Conservation (phyloP, 2,888 invertebrate genomes). For the Bursaphelenchus okinawaensis region DNA sequence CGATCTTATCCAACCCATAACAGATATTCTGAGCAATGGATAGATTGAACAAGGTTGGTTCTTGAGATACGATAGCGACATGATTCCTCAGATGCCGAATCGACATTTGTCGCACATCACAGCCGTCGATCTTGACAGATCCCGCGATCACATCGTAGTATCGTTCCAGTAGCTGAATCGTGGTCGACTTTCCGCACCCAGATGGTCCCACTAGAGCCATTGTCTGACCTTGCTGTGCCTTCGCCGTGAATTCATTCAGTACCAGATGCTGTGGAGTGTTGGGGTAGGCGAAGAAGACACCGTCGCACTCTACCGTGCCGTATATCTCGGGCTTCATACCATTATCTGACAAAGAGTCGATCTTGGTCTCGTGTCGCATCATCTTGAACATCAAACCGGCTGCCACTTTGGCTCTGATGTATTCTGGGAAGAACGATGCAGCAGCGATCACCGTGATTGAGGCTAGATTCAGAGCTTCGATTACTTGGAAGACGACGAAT, state of each 20-base stretch:
- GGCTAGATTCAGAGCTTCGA: constrained; percentile 35
- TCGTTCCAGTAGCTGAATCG: constrained; percentile 21
- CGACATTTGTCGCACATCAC: constrained; percentile 19
- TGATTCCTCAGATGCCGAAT: constrained; percentile 50
- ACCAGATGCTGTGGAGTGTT: constrained; percentile 37
- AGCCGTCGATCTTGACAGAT: constrained; percentile 18
- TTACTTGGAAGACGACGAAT: constrained; percentile 22
- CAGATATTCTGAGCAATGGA: constrained; percentile 41
- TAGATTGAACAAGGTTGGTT: constrained; percentile 35
- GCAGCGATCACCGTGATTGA: constrained; percentile 22
- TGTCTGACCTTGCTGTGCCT: constrained; percentile 17
- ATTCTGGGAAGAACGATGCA: constrained; percentile 32
- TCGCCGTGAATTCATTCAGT: constrained; percentile 14
- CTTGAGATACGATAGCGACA: constrained; percentile 55
- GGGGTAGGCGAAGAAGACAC: constrained; percentile 58
- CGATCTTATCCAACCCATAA: constrained; percentile 45
- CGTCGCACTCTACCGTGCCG: constrained; percentile 35
- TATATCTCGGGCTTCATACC: constrained; percentile 24
- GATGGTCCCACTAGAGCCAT: constrained; percentile 58
- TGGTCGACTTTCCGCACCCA: constrained; percentile 58
- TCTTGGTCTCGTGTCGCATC: constrained; percentile 14
- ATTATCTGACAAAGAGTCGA: constrained; percentile 17
- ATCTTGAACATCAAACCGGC: constrained; percentile 23
- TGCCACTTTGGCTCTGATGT: constrained; percentile 17
- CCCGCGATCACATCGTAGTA: constrained; percentile 20